Evolutionary conservation across 1,140 invertebrate genomes (phyloP).

Genomic region (Drosophila yakuba): DNA sequence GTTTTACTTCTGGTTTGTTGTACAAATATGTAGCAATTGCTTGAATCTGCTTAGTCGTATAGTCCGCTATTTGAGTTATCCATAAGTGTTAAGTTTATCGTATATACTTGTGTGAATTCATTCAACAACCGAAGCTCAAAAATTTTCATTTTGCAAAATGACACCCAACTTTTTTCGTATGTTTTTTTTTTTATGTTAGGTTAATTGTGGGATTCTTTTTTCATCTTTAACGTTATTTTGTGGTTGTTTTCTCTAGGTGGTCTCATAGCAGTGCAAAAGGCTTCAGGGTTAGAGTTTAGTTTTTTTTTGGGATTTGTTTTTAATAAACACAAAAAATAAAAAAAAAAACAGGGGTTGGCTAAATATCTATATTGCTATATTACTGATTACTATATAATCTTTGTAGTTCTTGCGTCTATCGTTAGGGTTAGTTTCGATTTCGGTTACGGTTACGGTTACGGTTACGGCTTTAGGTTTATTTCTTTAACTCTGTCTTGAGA

Average conservation of each 20-base stretch:
- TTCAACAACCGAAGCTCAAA: constrained; percentile 80
- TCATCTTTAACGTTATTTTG: constrained; percentile 29
- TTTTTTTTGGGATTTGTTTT: constrained; percentile 3
- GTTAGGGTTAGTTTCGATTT: constrained; percentile 81
- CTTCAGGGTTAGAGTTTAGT: constrained; percentile 43
- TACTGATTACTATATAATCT: constrained; percentile 43
- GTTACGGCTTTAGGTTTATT: constrained; percentile 35
- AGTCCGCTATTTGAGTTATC: constrained; percentile 53
- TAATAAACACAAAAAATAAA: background rate
- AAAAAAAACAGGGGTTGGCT: constrained; percentile 8
- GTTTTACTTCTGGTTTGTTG: constrained; percentile 44
- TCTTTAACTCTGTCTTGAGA: constrained; percentile 54
- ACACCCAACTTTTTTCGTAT: constrained; percentile 36
- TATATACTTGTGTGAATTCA: constrained; percentile 64
- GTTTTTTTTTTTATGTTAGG: constrained; percentile 6
- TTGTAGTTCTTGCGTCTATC: constrained; percentile 65
- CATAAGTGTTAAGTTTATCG: constrained; percentile 45
- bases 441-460: constrained; percentile 27
- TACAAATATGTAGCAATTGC: constrained; percentile 74
- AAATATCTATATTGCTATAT: constrained; percentile 57
- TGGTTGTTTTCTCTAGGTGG: constrained; percentile 74
- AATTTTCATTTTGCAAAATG: constrained; percentile 50
- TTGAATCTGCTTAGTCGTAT: constrained; percentile 66
- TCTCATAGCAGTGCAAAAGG: constrained; percentile 82
- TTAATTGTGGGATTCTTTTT: constrained; percentile 28